Evolutionary conservation across 1,140 invertebrate species (phyloP), one percentile per base, ranked within the genome.

Genomic region (Cyphomyrmex costatus): DNA sequence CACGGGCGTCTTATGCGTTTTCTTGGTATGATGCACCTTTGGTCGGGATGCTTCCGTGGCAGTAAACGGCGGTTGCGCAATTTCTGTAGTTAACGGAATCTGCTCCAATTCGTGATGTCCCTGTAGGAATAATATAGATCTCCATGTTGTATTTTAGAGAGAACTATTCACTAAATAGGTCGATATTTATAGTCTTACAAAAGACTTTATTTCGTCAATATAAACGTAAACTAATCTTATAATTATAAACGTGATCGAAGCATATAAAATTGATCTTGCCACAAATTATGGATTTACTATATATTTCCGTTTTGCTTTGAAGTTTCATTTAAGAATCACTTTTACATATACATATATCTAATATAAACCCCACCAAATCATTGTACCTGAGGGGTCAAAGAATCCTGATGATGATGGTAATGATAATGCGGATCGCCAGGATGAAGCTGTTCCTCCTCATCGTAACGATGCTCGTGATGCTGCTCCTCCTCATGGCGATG

Each of bases 1-100:
- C 0, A 87, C 80, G 0, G 91, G 90, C 0, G 73, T 89, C 65
- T 93, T 93, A 33, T 92, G 92, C 24, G 84, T 82, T 12, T 90
- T 93, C 46, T 93, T 92, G 0, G 82, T 42, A 7, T 51, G 68
- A 10, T 85, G 76, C 0, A n/a, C 36, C 12, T 93, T 93, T 0
- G 88, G 89, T 14, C 89, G 88, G 58, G 91, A 21, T 51, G 60
- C 82, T 19, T 90, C 73, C 51, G 88, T 71, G 3, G 68, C 27
- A 21, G 60, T 14, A 4, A 78, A 68, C 30, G 89, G 83, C 24
- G 83, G 27, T 14, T 56, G 73, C 1, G 90, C 63, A 7, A 88
- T 74, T 10, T 89, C 88, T 0, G 88, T 89, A 12, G 87, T 80
- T 30, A 68, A 49, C 61, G 90, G 53, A 14, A 71, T 46, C 19